phyloP scores from a whole-genome alignment of 2,113 vertebrate genomes.

The Crotalus tigris region DNA sequence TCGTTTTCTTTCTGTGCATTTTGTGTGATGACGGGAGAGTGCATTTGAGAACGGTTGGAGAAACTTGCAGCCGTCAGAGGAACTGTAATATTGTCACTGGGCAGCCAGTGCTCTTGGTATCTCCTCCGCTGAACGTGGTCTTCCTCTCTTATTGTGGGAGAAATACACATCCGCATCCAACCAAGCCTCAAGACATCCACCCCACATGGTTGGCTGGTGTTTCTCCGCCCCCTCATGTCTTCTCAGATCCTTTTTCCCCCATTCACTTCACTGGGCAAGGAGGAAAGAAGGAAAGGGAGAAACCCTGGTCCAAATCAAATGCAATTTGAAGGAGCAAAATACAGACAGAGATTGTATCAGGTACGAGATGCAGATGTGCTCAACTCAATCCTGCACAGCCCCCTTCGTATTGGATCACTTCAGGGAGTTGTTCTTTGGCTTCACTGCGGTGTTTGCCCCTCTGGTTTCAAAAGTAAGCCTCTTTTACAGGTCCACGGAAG shows the following conservation, averaged over 20 bases:
- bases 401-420: not conserved
- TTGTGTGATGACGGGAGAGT: not conserved
- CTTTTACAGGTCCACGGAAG: conserved; percentile 2
- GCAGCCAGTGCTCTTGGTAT: not conserved
- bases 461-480: not conserved
- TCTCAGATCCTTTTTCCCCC: not conserved
- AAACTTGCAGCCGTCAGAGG: not conserved
- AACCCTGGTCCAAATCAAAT: conserved; percentile 15
- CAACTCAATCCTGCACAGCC: conserved; percentile 9
- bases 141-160: not conserved
- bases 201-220: conserved; percentile 21
- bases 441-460: conserved; percentile 2
- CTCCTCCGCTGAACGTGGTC: not conserved
- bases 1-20: not conserved
- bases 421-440: not conserved
- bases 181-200: not conserved
- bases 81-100: not conserved
- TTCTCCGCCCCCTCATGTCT: conserved; percentile 6
- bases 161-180: conserved; percentile 2
- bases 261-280: conserved; percentile 22
- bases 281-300: conserved; percentile 8
- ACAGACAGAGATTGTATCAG: not conserved
- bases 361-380: conserved; percentile 17
- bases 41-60: not conserved
- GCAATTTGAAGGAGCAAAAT: conserved; percentile 12